Evolutionary conservation across 2,797 vertebrate genomes (phyloP).

Genomic region (Rachycentron canadum): DNA sequence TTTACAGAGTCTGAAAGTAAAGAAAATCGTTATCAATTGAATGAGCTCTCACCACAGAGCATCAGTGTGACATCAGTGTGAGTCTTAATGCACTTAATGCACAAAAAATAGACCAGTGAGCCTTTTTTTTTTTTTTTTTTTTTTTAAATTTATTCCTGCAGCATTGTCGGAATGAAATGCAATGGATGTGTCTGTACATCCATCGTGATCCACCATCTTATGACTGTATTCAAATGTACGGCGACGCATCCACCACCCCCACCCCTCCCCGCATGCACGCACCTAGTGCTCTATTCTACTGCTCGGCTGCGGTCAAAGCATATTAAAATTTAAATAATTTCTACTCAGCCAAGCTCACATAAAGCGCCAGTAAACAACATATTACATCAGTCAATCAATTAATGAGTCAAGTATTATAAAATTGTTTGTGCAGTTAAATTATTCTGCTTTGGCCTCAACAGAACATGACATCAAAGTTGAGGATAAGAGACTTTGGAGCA

Average conservation of each 20-base stretch:
- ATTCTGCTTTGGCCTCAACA: neutral
- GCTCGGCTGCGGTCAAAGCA: slow-evolving; percentile 14
- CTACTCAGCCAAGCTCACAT: neutral
- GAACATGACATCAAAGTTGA: neutral
- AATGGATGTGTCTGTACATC: slow-evolving; percentile 20
- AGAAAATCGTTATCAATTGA: slow-evolving; percentile 37
- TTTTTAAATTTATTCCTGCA: slow-evolving; percentile 22
- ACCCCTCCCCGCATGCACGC: neutral
- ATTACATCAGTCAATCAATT: slow-evolving; percentile 12
- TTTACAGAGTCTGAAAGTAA: slow-evolving; percentile 18
- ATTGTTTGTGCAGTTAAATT: neutral
- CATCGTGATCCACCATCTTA: slow-evolving; percentile 21
- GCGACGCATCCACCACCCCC: slow-evolving; percentile 8
- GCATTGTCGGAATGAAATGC: slow-evolving; percentile 7
- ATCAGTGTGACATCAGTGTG: neutral
- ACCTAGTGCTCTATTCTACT: slow-evolving; percentile 4
- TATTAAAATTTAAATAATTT: slow-evolving; percentile 46
- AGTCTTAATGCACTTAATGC: slow-evolving; percentile 8
- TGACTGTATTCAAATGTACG: slow-evolving; percentile 21
- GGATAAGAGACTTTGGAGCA: neutral
- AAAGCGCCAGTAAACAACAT: slow-evolving; percentile 15
- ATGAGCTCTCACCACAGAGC: slow-evolving; percentile 25
- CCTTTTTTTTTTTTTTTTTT: neutral
- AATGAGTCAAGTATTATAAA: neutral
- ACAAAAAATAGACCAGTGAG: slow-evolving; percentile 12